Percentiles rank a stretch among this genome's conserved stretches.
Conservation (phyloP, 2,888 invertebrate genomes). For the Hypselothyrea guttata region DNA sequence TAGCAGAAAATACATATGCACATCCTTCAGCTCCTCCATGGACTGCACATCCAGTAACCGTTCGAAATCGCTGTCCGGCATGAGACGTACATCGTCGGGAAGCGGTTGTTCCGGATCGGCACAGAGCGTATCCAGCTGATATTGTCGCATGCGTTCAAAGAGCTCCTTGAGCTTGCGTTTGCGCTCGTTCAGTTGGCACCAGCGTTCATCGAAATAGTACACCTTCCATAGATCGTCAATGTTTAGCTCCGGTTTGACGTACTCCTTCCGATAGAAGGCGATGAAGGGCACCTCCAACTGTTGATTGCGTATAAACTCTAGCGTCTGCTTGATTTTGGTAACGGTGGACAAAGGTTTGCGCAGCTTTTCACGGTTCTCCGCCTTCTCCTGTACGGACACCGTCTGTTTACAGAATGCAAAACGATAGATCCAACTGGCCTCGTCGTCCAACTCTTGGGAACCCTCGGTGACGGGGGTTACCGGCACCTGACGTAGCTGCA, state of each 20-base stretch:
- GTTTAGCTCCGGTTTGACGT: conserved; percentile 95
- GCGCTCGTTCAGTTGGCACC: conserved; percentile 93
- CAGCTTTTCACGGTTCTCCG: conserved; percentile 82
- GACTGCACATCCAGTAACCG: conserved; percentile 90
- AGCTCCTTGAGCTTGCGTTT: conserved; percentile 91
- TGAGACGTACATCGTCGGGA: conserved; percentile 90
- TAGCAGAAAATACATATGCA: conserved; percentile 95
- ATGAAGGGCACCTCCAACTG: conserved; percentile 99
- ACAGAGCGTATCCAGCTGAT: conserved; percentile 92
- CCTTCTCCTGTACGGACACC: conserved; percentile 88
- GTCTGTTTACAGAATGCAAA: conserved; percentile 94
- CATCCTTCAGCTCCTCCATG: conserved; percentile 95
- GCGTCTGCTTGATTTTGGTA: conserved; percentile 95
- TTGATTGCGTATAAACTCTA: conserved; percentile 98
- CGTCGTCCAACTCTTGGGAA: conserved; percentile 94
- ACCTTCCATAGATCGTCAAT: conserved; percentile 99
- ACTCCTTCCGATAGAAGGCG: conserved; percentile 98
- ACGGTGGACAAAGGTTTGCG: conserved; percentile 88
- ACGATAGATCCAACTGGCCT: conserved; percentile 98
- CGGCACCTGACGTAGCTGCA: conserved; percentile 94
- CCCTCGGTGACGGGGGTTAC: conserved; percentile 92
- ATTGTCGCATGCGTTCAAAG: conserved; percentile 95
- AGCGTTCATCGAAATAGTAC: conserved; percentile 97
- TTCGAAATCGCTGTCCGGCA: conserved; percentile 93
- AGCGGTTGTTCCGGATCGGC: conserved; percentile 91